A percentile compares a stretch with the other conserved stretches of the same genome.
phyloP scores from a whole-genome alignment of 2,113 vertebrate genomes.

The Apteryx mantelli region DNA sequence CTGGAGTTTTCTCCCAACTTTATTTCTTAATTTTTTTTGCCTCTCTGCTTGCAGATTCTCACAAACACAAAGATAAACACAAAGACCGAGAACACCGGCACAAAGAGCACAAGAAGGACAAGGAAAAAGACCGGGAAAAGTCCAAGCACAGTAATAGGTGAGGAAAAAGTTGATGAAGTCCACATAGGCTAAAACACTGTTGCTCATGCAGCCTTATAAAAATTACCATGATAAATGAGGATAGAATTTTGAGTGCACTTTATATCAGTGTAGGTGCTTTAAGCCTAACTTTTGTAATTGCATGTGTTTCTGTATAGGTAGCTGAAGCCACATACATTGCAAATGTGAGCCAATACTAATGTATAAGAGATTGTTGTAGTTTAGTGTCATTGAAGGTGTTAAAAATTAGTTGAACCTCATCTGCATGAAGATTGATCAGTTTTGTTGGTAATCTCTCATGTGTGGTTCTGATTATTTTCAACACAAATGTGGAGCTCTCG shows the following conservation, averaged over 20 bases:
- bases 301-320: neutral
- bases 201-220: neutral
- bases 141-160: conserved; percentile 94
- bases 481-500: neutral
- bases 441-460: neutral
- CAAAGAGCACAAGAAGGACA: conserved; percentile 97
- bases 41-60: conserved; percentile 86
- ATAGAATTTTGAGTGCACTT: neutral
- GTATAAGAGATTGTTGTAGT: neutral
- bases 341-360: neutral
- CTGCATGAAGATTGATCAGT: neutral
- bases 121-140: conserved; percentile 91
- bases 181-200: neutral
- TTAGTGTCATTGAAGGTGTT: neutral
- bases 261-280: neutral
- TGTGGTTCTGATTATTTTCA: neutral
- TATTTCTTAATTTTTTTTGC: conserved; percentile 48
- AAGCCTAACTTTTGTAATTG: neutral
- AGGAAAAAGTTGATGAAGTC: conserved; percentile 12
- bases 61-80: conserved; percentile 97
- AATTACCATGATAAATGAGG: neutral
- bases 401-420: neutral
- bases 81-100: conserved; percentile 95
- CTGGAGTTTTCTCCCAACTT: conserved; percentile 5
- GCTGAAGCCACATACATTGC: neutral